These are phyloP conservation scores for Tillus elongatus DNA, from an alignment of 2,888 invertebrate genomes.

Conservation along the genomic window DNA sequence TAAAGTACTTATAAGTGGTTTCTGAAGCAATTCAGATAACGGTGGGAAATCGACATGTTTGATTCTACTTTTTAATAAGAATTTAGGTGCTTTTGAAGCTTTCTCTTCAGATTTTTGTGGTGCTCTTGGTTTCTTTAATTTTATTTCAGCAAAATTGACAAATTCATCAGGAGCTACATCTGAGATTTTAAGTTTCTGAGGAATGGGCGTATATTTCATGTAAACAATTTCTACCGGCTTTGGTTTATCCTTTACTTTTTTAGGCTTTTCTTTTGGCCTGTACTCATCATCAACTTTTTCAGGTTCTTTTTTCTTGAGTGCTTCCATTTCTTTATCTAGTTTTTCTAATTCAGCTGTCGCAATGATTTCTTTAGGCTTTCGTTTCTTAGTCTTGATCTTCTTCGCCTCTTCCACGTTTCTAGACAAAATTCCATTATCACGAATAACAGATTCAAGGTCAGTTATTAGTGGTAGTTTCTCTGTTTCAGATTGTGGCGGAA, in stretches of 20 bases:
- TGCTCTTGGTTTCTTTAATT: slow-evolving; percentile 43
- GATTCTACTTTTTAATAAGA: slow-evolving; percentile 63
- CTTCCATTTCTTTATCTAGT: slow-evolving; percentile 36
- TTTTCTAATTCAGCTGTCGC: slow-evolving; percentile 37
- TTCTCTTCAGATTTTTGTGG: slow-evolving; percentile 29
- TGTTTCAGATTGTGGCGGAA: slow-evolving; percentile 35
- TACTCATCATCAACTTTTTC: slow-evolving; percentile 32
- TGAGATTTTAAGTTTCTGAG: slow-evolving; percentile 51
- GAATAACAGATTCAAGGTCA: slow-evolving; percentile 31
- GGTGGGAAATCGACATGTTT: slow-evolving; percentile 45
- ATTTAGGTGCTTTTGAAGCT: slow-evolving; percentile 49
- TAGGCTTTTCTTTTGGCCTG: slow-evolving; percentile 29
- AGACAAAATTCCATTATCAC: slow-evolving; percentile 42
- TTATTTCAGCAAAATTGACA: slow-evolving; percentile 57
- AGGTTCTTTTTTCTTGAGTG: slow-evolving; percentile 31
- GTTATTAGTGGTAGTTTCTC: slow-evolving; percentile 33
- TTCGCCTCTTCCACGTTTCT: slow-evolving; percentile 44
- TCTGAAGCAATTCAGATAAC: slow-evolving; percentile 30
- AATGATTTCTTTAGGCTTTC: slow-evolving; percentile 33
- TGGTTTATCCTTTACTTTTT: slow-evolving; percentile 33
- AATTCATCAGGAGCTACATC: slow-evolving; percentile 45
- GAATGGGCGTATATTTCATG: slow-evolving; percentile 16
- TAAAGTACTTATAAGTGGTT: slow-evolving; percentile 34
- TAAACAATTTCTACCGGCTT: background rate
- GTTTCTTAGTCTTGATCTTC: slow-evolving; percentile 35